These are phyloP conservation scores for Takifugu ocellatus DNA, from an alignment of 2,797 vertebrate species.

Conservation along the genomic window DNA sequence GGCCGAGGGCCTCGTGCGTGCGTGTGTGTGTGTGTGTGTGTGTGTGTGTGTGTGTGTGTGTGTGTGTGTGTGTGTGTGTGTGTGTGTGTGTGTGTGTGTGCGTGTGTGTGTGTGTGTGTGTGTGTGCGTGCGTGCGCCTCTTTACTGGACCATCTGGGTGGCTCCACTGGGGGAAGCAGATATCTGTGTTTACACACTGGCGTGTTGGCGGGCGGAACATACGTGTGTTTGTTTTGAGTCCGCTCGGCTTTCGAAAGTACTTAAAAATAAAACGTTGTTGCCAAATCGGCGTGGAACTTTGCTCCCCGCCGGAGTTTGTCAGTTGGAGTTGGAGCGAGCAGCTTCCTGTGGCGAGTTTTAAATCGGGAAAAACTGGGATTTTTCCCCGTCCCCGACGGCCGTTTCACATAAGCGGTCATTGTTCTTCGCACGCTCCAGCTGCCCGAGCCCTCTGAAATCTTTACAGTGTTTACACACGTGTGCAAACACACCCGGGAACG, in stretches of 20 bases:
- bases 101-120: no score
- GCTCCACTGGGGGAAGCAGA: conserved; percentile 25
- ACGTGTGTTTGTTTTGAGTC: conserved; percentile 16
- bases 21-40: conserved; percentile 30
- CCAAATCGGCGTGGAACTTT: conserved; percentile 5
- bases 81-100: conserved; percentile 25
- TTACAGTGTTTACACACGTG: neutral
- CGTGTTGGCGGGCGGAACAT: conserved; percentile 28
- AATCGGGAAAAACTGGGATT: no score
- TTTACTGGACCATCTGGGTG: conserved; percentile 2
- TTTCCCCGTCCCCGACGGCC: no score
- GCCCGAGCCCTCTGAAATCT: no score
- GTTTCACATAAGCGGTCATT: no score
- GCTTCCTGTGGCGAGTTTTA: no score
- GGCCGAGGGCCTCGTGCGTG: conserved; percentile 33
- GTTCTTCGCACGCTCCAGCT: no score
- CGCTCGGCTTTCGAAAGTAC: conserved; percentile 11
- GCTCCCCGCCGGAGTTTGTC: neutral
- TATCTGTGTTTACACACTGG: conserved; percentile 50
- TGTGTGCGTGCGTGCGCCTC: conserved; percentile 16
- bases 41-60: conserved; percentile 20
- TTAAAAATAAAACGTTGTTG: conserved; percentile 13
- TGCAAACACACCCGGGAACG: neutral
- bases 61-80: conserved; percentile 26
- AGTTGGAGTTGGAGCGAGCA: no score